Base-by-base conservation (phyloP, 2,797 vertebrate genomes). In the Parambassis ranga region DNA sequence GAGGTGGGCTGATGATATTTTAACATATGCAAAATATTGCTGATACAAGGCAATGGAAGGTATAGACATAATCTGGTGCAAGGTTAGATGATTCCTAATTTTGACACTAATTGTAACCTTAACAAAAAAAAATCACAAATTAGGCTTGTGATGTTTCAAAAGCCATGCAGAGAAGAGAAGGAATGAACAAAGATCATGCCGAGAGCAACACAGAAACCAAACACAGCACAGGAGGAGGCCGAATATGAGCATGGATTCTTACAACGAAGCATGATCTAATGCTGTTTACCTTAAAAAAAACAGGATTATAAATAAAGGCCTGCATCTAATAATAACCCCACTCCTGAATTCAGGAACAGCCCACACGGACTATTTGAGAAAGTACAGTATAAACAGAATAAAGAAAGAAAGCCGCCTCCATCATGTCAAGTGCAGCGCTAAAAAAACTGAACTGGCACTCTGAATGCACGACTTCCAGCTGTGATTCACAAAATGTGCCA, bases 401-500 rank as follows among this genome's bases (percentile, higher is more conserved):
- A 28, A 59, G 31, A 15, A 10, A 38, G 26, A 48, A 35, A 11
- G 26, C n/a, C 4, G 3, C 20, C 13, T 57, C n/a, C 8, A 16
- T 49, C 32, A 9, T n/a, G 6, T 30, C 32, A n/a, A 33, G n/a
- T n/a, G n/a, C n/a, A n/a, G n/a, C n/a, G n/a, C n/a, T n/a, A n/a
- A n/a, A n/a, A n/a, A n/a, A n/a, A n/a, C n/a, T n/a, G n/a, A 24
- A 20, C 6, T 1, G 3, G 11, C 36, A 31, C 14, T n/a, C 18
- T 33, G 49, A 41, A 36, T 55, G 10, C 23, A 47, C 19, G 14
- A 18, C n/a, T 33, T 43, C 31, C 22, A 69, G 26, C 27, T 24
- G 24, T 20, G 39, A 39, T 18, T 46, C 53, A 58, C 11, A 51
- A 57, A 58, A 49, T 26, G 20, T 48, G 42, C 19, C 16, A 65